Percentiles rank a stretch among this genome's conserved stretches.
phyloP scores from a whole-genome alignment of 2,113 vertebrate genomes.

The Pimephales promelas region DNA sequence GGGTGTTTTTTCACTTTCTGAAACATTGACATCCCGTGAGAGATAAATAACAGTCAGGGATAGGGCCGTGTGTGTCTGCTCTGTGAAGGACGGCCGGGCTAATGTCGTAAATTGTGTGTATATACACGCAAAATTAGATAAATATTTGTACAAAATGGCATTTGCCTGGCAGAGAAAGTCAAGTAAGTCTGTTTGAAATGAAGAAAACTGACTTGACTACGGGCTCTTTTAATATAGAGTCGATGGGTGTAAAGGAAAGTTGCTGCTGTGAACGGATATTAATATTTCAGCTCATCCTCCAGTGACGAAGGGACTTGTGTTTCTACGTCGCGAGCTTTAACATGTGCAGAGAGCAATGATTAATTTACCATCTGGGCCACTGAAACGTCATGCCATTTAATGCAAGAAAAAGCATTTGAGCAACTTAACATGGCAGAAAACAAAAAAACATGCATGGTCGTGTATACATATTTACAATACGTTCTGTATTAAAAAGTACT shows the following conservation, averaged over 20 bases:
- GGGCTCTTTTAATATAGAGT: neutral
- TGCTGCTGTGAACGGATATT: neutral
- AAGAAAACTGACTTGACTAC: slow-evolving; percentile 1
- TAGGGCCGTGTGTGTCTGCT: neutral
- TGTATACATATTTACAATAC: no score
- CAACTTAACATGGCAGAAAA: no score
- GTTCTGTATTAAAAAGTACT: no score
- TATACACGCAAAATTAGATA: neutral
- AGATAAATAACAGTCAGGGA: slow-evolving; percentile 2
- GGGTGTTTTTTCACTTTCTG: slow-evolving; percentile 13
- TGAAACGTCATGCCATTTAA: neutral
- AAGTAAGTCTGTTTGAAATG: neutral
- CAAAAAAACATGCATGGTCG: no score
- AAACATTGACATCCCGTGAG: neutral
- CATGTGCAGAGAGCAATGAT: slow-evolving; percentile 9
- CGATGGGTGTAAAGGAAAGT: neutral
- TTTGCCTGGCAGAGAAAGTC: neutral
- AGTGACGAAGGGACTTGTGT: neutral
- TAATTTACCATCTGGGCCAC: slow-evolving; percentile 17
- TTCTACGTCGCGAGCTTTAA: neutral
- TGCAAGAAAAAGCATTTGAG: neutral
- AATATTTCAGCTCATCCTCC: slow-evolving; percentile 14
- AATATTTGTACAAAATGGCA: neutral
- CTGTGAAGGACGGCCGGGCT: neutral
- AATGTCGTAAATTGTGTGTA: neutral